Percentiles rank a stretch among this genome's conserved stretches.
These are phyloP conservation scores for Myotis findleyi DNA, from an alignment of 2,797 vertebrate genomes.

Conservation along the genomic window DNA sequence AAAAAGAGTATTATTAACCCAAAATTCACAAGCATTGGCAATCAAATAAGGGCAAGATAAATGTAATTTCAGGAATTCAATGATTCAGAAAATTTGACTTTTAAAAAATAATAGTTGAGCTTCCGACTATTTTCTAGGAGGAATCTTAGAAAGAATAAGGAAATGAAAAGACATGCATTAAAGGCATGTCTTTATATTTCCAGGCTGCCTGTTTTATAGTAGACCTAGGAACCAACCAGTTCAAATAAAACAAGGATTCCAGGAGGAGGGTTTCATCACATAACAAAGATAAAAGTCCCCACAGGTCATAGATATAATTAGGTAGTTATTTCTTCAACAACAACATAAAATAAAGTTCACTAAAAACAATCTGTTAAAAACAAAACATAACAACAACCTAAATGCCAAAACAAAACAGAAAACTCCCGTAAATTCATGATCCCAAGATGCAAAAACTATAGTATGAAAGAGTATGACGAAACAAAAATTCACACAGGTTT, in stretches of 20 bases:
- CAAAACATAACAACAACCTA: neutral
- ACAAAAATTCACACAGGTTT: neutral
- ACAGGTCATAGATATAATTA: neutral
- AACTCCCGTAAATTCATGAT: neutral
- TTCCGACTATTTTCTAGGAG: neutral
- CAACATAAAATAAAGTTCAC: neutral
- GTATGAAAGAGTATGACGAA: neutral
- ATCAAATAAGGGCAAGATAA: neutral
- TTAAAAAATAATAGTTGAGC: slow-evolving; percentile 5
- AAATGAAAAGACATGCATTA: neutral
- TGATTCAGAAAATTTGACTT: neutral
- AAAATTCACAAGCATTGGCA: neutral
- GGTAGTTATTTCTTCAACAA: neutral
- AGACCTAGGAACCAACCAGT: neutral
- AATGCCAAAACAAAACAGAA: neutral
- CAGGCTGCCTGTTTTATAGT: neutral
- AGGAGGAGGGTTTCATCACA: neutral
- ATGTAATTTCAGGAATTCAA: neutral
- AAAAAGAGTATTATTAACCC: neutral
- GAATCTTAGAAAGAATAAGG: neutral
- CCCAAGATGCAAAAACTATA: neutral
- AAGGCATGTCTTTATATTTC: neutral
- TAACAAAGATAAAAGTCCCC: neutral
- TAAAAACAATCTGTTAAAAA: neutral
- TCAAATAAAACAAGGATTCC: neutral